These are phyloP conservation scores for Heliconius congener DNA, from an alignment of 1,140 invertebrate species.

Conservation along the genomic window DNA sequence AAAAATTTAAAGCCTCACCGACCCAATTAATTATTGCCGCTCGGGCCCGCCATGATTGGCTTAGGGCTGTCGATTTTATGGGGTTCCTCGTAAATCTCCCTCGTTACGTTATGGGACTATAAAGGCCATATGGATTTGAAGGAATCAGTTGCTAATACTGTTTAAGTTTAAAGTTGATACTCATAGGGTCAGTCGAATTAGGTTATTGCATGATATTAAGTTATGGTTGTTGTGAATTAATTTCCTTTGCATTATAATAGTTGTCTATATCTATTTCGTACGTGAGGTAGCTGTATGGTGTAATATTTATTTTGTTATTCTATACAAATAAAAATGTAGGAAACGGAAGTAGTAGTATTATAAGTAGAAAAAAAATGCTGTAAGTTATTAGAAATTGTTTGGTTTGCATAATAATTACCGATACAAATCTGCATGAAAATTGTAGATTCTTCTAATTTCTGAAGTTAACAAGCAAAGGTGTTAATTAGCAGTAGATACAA, in stretches of 20 bases:
- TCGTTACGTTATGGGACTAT: constrained; percentile 32
- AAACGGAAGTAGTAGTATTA: too few species aligned
- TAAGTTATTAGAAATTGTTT: too few species aligned
- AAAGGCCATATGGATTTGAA: constrained; percentile 35
- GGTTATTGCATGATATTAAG: neutral
- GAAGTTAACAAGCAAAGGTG: neutral
- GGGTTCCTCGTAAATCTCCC: constrained; percentile 35
- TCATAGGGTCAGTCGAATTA: neutral
- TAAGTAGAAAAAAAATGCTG: too few species aligned
- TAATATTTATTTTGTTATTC: too few species aligned
- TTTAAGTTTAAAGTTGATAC: constrained; percentile 9
- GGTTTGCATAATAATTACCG: too few species aligned
- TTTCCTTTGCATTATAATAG: too few species aligned
- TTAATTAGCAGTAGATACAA: neutral
- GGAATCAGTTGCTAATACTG: constrained; percentile 31
- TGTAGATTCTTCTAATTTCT: too few species aligned
- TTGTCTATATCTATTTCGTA: too few species aligned
- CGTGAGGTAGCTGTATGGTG: too few species aligned
- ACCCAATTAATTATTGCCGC: constrained; percentile 38
- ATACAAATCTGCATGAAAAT: too few species aligned
- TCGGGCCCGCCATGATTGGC: constrained; percentile 25
- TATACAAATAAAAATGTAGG: too few species aligned
- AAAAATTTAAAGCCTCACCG: constrained; percentile 31
- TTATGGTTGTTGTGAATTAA: neutral
- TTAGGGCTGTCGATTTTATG: constrained; percentile 41